Evolutionary conservation across 2,888 invertebrate genomes (phyloP), one percentile per base, ranked within the genome.

Genomic region (Leptopilina myrica): DNA sequence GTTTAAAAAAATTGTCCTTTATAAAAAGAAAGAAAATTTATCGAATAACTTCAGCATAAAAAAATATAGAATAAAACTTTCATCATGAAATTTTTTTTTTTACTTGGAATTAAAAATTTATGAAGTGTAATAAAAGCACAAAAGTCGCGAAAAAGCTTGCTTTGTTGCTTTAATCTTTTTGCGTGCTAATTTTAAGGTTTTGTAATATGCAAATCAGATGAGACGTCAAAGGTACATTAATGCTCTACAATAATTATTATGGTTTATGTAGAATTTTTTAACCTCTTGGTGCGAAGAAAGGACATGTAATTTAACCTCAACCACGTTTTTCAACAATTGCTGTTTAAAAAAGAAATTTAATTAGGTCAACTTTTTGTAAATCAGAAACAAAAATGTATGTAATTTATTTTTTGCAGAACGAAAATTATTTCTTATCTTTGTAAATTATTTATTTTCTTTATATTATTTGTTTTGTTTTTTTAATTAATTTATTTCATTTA

Each of bases 171-270:
- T 62, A 62, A 62, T 62, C 62, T 15, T 62, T 9, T 62, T 62
- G 62, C 62, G 62, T 62, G 62, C 8, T 62, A 62, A 62, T 62
- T 33, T 62, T 62, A 20, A 8, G 62, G 62, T 20, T 62, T 20
- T 62, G 33, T 33, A 33, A 65, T n/a, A 65, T 65, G 65, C 65
- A 65, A 40, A 65, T 65, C 40, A 65, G 65, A n/a, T 62, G 62
- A 65, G 65, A 65, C 65, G n/a, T 65, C 40, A 40, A 65, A 65
- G 33, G 65, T 40, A 65, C 14, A n/a, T 65, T 33, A 65, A 65
- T 15, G 43, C 15, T 43, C 6, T 62, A 20, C 20, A 20, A 20
- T n/a, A 62, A 62, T 62, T 62, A 62, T 62, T 62, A 62, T 62
- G 62, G 62, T 62, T 62, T 11, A 62, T 62, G 20, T 62, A 20